Conservation (phyloP, 2,113 vertebrate genomes). For the Canis aureus region DNA sequence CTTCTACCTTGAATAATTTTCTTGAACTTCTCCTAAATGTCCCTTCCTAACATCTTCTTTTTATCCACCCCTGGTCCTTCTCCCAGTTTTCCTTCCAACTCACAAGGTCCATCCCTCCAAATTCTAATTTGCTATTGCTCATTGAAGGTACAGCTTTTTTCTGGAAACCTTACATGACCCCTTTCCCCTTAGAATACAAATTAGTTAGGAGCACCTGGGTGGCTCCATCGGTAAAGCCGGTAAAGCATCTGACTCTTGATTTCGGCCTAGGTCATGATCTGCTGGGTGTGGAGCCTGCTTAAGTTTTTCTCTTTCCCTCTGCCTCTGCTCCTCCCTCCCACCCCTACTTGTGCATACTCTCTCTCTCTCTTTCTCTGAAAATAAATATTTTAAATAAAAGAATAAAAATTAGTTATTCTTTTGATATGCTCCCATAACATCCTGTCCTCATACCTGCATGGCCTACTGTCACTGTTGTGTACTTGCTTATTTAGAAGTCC, state of each 20-base stretch:
- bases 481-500: background rate
- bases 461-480: background rate
- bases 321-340: background rate
- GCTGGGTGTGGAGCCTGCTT: background rate
- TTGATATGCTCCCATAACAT: background rate
- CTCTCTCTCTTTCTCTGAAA: background rate
- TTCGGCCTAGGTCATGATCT: background rate
- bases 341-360: background rate
- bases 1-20: background rate
- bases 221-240: background rate
- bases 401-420: background rate
- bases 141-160: background rate
- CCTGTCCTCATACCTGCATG: background rate
- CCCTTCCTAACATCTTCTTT: background rate
- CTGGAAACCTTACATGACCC: background rate
- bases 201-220: background rate
- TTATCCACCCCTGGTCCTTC: background rate
- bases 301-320: background rate
- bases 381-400: background rate
- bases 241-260: background rate
- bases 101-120: background rate
- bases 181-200: background rate
- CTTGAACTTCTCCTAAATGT: background rate
- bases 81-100: background rate
- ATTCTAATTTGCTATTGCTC: background rate